Evolutionary conservation across 1,140 invertebrate genomes (phyloP), one percentile per base, ranked within the genome.

Genomic region (Onthophagus taurus): DNA sequence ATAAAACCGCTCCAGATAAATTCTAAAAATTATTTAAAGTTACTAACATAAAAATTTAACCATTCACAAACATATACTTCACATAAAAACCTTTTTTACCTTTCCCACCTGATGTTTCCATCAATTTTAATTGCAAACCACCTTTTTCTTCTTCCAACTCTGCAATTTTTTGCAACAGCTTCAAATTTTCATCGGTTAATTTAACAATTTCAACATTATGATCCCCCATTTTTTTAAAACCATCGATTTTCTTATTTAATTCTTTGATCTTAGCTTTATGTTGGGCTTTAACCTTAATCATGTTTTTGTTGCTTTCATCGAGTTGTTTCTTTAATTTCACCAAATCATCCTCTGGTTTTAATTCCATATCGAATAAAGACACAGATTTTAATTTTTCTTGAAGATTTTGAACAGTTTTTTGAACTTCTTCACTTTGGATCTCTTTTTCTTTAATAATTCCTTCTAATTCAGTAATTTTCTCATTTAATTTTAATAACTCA

Each of bases 101-200:
- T 75, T 78, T 74, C 59, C 75, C 71, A 75, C 81, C 81, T 67
- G 87, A 82, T 74, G 81, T 81, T 66, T 88, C 83, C 60, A 86
- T 78, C 54, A 85, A 71, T 70, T 81, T 80, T 58, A 89, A 70
- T 66, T 88, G 83, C 57, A 89, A 75, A 66, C 29, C 41, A 33
- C 41, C 44, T 86, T 89, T 64, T 88, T 93, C 69, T 63, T 91
- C 87, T 68, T 92, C 88, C 37, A 92, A 67, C 61, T 89, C 80
- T 34, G 81, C 79, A 49, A 93, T 76, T 64, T 80, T 75, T 52
- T 89, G 83, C 51, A 81, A 77, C 50, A 91, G 68, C 52, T 73
- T 70, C 49, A 72, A 67, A 45, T 77, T 70, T 50, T 77, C 74
- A 43, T 70, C 66, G 52, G 67, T 65, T 5, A 81, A 58, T 36